phyloP scores from a whole-genome alignment of 1,140 invertebrate genomes.

The Ostrea edulis region DNA sequence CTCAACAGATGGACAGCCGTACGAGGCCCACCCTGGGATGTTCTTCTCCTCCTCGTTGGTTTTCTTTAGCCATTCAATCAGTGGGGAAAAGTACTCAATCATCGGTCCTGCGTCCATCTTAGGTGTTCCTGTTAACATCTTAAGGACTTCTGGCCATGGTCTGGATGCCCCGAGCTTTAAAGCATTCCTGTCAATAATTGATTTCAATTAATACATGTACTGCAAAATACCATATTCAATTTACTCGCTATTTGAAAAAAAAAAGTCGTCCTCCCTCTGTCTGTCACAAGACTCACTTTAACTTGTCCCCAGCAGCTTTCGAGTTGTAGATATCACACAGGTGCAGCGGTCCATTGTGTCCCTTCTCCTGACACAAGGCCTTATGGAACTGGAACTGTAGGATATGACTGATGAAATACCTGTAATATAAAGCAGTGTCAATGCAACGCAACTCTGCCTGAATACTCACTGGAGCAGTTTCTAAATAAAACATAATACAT shows the following conservation, averaged over 20 bases:
- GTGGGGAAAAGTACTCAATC: slow-evolving; percentile 83
- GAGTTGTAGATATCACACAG: slow-evolving; percentile 94
- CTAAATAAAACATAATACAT: too few relatives aligned
- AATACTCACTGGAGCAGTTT: too few relatives aligned
- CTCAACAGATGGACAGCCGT: not conserved
- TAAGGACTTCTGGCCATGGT: slow-evolving; percentile 90
- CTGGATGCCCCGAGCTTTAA: slow-evolving; percentile 88
- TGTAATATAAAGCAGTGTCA: slow-evolving; percentile 57
- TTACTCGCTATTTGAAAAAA: too few relatives aligned
- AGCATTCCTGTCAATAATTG: slow-evolving; percentile 83
- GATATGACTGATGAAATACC: slow-evolving; percentile 84
- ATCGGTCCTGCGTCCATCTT: slow-evolving; percentile 86
- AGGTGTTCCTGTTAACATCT: slow-evolving; percentile 88
- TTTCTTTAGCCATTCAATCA: slow-evolving; percentile 88
- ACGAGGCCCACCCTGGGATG: not conserved
- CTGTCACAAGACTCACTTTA: not conserved
- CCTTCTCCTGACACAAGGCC: slow-evolving; percentile 88
- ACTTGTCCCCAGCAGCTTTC: slow-evolving; percentile 84
- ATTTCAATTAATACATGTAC: not conserved
- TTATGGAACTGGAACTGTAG: slow-evolving; percentile 95
- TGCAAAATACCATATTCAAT: not conserved
- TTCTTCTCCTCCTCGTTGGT: slow-evolving; percentile 82
- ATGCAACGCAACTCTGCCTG: too few relatives aligned
- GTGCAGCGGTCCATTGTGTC: slow-evolving; percentile 88
- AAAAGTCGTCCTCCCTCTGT: too few relatives aligned